These are phyloP conservation scores for Adela reaumurella DNA, from an alignment of 2,888 invertebrate genomes.

Conservation along the genomic window DNA sequence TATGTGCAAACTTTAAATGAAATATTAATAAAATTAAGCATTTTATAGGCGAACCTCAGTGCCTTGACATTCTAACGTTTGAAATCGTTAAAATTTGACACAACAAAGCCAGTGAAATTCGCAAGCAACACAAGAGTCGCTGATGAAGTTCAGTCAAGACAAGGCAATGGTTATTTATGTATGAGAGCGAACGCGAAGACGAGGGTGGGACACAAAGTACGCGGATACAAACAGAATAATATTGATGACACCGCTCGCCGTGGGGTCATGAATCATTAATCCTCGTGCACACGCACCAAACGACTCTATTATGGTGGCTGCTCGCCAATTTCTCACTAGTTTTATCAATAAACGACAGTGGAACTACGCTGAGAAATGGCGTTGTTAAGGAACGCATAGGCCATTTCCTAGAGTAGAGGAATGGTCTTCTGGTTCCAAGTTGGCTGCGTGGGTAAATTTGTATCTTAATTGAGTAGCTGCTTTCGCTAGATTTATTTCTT, in stretches of 20 bases:
- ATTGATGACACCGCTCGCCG: constrained; percentile 55
- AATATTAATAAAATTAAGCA: too few relatives aligned
- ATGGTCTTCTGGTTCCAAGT: constrained; percentile 73
- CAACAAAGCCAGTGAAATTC: too few relatives aligned
- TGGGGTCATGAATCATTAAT: constrained; percentile 59
- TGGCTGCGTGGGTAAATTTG: too few relatives aligned
- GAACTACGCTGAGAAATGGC: neutral
- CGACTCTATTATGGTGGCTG: constrained; percentile 50
- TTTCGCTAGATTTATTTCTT: too few relatives aligned
- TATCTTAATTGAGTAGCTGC: too few relatives aligned
- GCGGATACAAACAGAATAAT: constrained; percentile 56
- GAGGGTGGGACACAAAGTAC: constrained; percentile 49
- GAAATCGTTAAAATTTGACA: too few relatives aligned
- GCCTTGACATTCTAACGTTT: too few relatives aligned
- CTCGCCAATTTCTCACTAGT: neutral
- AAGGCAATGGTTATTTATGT: constrained; percentile 42
- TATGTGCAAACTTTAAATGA: too few relatives aligned
- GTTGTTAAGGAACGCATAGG: neutral
- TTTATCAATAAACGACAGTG: neutral
- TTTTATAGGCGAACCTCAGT: too few relatives aligned
- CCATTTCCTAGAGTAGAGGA: constrained; percentile 71
- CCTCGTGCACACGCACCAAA: constrained; percentile 43
- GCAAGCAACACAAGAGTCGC: too few relatives aligned
- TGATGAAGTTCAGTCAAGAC: neutral
- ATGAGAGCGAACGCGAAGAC: constrained; percentile 47